Percentiles rank a stretch among this genome's conserved stretches.
Conservation (phyloP, 2,888 invertebrate genomes). For the Drosophila sordidula region DNA sequence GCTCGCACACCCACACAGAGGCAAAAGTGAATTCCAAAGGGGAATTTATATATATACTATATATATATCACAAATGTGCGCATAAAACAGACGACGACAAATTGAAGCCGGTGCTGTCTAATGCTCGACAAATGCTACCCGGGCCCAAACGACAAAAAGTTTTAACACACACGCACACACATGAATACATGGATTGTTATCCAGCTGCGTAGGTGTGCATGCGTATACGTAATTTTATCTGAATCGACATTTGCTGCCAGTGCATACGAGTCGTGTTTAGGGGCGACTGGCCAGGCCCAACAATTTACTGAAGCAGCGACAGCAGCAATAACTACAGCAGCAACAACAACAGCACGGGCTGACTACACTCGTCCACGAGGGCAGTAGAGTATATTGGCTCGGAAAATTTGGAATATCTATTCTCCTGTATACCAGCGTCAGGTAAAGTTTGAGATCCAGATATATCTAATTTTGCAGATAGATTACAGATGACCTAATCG, state of each 20-base stretch:
- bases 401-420: too few species aligned
- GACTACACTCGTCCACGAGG: slow-evolving; percentile 10
- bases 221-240: slow-evolving; percentile 70
- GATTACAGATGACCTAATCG: too few species aligned
- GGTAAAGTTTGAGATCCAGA: too few species aligned
- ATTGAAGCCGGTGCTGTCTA: slow-evolving; percentile 30
- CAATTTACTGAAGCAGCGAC: slow-evolving; percentile 22
- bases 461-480: too few species aligned
- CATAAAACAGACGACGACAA: slow-evolving; percentile 39
- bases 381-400: too few species aligned
- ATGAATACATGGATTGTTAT: slow-evolving; percentile 27
- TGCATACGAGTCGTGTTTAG: slow-evolving; percentile 20
- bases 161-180: slow-evolving; percentile 2
- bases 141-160: slow-evolving; percentile 3
- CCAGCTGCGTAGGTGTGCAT: slow-evolving; percentile 37
- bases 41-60: neutral
- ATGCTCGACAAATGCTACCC: slow-evolving; percentile 33
- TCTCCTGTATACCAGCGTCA: too few species aligned
- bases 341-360: slow-evolving; percentile 30
- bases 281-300: slow-evolving; percentile 7
- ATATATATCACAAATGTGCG: neutral
- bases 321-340: slow-evolving; percentile 20
- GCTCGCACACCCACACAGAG: neutral
- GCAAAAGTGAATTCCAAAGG: neutral
- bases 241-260: slow-evolving; percentile 44